Evolutionary conservation across 1,140 invertebrate genomes (phyloP).

Genomic region (Protaetia brevitarsis): DNA sequence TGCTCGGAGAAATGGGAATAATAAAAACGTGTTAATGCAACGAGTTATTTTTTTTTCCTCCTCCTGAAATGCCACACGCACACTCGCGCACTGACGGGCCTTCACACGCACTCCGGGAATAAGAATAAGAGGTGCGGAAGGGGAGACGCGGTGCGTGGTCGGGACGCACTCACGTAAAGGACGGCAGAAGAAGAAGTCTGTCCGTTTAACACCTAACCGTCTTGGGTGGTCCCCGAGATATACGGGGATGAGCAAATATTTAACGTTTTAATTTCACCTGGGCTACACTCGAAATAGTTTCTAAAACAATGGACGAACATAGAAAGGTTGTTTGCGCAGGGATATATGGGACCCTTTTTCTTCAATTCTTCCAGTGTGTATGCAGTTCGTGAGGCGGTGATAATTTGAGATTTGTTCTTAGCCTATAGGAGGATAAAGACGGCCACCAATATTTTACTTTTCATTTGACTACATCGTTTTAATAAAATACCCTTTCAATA

Average conservation of each 20-base stretch:
- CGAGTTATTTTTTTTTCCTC: conserved; percentile 27
- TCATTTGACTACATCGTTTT: too few species aligned
- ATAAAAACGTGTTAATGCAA: conserved; percentile 29
- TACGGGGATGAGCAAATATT: conserved; percentile 28
- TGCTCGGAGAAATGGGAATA: conserved; percentile 23
- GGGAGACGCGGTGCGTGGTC: too few species aligned
- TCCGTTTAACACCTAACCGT: conserved; percentile 25
- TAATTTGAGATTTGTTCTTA: too few species aligned
- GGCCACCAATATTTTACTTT: too few species aligned
- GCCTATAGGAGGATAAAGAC: too few species aligned
- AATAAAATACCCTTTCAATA: too few species aligned
- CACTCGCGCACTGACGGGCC: neutral
- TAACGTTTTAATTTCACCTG: conserved; percentile 30
- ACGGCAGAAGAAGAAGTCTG: neutral
- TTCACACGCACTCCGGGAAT: neutral
- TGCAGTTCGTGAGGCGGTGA: too few species aligned
- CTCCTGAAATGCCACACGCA: conserved; percentile 24
- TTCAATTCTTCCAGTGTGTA: too few species aligned
- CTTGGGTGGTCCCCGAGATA: conserved; percentile 27
- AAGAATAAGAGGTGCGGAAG: too few species aligned
- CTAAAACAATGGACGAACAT: conserved; percentile 28
- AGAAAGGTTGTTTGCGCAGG: conserved; percentile 23
- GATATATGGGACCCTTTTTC: neutral
- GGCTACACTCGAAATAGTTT: conserved; percentile 21
- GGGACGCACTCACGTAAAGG: too few species aligned